phyloP scores from a whole-genome alignment of 2,113 vertebrate genomes.

The Pterocles gutturalis region DNA sequence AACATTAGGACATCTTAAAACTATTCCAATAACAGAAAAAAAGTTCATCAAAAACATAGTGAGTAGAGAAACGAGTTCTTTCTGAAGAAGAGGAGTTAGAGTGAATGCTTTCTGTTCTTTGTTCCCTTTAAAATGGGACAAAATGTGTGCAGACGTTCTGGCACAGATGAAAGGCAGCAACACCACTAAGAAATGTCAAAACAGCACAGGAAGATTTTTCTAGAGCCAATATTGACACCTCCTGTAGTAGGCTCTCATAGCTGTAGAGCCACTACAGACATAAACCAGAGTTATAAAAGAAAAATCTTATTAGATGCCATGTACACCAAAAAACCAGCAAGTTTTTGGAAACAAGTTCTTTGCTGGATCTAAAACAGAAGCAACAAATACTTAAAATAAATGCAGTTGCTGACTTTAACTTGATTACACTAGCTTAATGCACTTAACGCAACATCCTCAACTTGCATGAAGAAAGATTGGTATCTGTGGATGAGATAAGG shows the following conservation, averaged over 20 bases:
- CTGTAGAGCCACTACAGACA: not conserved
- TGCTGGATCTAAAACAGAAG: not conserved
- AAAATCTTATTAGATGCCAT: not conserved
- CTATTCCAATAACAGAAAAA: not conserved
- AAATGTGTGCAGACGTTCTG: not conserved
- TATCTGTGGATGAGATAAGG: not conserved
- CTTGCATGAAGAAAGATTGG: not conserved
- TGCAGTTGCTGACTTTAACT: not conserved
- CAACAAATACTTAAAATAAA: not conserved
- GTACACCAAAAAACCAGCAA: accelerated
- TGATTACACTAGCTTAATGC: not conserved
- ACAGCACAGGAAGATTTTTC: not conserved
- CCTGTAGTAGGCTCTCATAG: not conserved
- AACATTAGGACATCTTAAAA: not conserved
- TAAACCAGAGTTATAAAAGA: not conserved
- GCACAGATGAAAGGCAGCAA: not conserved
- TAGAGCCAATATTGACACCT: not conserved
- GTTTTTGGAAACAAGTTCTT: not conserved
- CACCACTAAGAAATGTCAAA: not conserved
- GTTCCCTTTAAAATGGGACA: not conserved
- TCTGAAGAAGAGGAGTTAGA: not conserved
- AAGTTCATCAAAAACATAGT: not conserved
- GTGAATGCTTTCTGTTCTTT: not conserved
- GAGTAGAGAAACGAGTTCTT: not conserved
- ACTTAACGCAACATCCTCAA: not conserved